A percentile compares a stretch with the other conserved stretches of the same genome.
phyloP scores from a whole-genome alignment of 2,113 vertebrate genomes.

The Gymnocephalus cernua region DNA sequence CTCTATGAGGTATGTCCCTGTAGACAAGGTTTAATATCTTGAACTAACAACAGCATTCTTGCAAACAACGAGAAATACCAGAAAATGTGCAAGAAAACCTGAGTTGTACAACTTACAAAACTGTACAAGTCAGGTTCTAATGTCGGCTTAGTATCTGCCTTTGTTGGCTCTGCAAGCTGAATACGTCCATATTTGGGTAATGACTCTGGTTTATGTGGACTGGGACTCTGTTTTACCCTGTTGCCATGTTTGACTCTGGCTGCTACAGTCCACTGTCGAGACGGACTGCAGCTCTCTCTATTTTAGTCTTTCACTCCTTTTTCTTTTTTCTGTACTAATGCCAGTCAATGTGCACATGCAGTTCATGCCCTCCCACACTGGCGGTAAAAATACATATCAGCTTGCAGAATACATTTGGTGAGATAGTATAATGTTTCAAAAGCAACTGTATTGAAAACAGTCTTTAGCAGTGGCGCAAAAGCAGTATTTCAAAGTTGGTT shows the following conservation, averaged over 20 bases:
- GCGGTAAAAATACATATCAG: background rate
- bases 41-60: background rate
- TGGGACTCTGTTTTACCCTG: background rate
- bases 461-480: background rate
- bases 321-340: background rate
- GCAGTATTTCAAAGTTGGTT: background rate
- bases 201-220: background rate
- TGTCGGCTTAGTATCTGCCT: background rate
- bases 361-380: background rate
- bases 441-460: background rate
- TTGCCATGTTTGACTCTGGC: slow-evolving; percentile 21
- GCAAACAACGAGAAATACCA: background rate
- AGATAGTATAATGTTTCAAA: background rate
- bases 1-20: slow-evolving; percentile 91
- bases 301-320: background rate
- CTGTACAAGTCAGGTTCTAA: background rate
- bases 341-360: background rate
- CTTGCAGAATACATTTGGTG: background rate
- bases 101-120: background rate
- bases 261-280: background rate
- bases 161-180: background rate
- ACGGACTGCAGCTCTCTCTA: background rate
- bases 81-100: background rate
- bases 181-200: background rate
- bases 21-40: background rate